Base-by-base conservation (phyloP, 2,888 invertebrate genomes). In the Eupithecia exiguata region DNA sequence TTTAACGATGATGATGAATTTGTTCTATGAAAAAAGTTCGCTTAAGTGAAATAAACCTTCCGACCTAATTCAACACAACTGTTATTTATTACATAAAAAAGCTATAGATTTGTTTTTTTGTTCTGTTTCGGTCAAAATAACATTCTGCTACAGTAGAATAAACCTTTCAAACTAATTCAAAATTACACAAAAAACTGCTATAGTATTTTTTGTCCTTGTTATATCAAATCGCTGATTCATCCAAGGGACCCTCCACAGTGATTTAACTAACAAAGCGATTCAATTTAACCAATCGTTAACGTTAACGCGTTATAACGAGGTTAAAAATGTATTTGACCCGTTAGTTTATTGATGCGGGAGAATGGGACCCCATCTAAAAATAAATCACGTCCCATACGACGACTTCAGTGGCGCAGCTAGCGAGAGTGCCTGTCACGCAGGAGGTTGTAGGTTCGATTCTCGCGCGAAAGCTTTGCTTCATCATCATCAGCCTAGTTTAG, bases 271-370 rank as follows among this genome's bases (percentile, higher is more conserved):
- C 81, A 87, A 87, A 85, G 84, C 87, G 82, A 89, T 91, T 86
- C 86, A 88, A 91, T 92, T 89, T 84, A 89, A 82, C 80, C 88
- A 88, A 86, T 87, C 85, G 87, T 85, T 85, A 83, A 86, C 38
- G 12, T 66, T 66, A 66, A 85, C 83, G 81, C 80, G 77, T 80
- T 83, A 85, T 78, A 89, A 88, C 84, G 83, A 84, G 89, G 89
- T 89, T 88, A 90, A 89, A 84, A 87, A 87, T 87, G 84, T 85
- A 87, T 91, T 92, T 78, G 87, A 91, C 88, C 87, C 74, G 75
- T 65, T 78, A 77, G 74, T 77, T 78, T 77, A 87, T 81, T 84
- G 87, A 87, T 86, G 88, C 87, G 88, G 87, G 88, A 88, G 88
- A 88, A 83, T 18, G 25, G 40, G 66, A 66, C 5, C 35, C 25